Evolutionary conservation across 2,888 invertebrate species (phyloP).

Genomic region (Leptinotarsa tumamoca): DNA sequence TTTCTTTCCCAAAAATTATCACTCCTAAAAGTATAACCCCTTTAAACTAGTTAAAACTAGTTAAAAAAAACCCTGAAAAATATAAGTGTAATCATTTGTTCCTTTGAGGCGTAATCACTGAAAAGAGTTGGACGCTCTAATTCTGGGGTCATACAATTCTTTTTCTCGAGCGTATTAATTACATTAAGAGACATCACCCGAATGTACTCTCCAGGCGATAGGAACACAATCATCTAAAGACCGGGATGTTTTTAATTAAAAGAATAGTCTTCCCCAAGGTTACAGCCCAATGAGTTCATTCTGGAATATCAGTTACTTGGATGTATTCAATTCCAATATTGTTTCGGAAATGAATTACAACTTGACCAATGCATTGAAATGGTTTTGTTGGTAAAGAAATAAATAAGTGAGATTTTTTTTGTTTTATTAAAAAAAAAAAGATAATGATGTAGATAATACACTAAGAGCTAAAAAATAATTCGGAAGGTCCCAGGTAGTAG

Average conservation of each 20-base stretch:
- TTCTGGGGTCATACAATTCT: background rate
- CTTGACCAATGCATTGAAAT: too few relatives aligned
- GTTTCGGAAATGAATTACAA: too few relatives aligned
- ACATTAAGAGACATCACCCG: background rate
- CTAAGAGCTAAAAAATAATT: too few relatives aligned
- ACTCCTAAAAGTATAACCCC: too few relatives aligned
- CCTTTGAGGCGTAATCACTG: background rate
- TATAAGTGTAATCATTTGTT: background rate
- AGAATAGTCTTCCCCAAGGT: background rate
- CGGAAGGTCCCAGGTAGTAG: too few relatives aligned
- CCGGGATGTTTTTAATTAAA: background rate
- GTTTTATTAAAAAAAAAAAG: too few relatives aligned
- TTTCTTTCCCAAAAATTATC: too few relatives aligned
- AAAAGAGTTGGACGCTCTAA: background rate
- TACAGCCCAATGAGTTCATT: background rate
- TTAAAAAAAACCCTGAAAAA: too few relatives aligned
- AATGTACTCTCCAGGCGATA: background rate
- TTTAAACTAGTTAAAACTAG: too few relatives aligned
- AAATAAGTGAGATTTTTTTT: too few relatives aligned
- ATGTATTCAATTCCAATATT: background rate
- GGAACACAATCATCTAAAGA: background rate
- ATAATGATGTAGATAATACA: too few relatives aligned
- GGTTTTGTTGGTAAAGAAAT: too few relatives aligned
- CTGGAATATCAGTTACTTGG: background rate
- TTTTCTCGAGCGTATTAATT: background rate